Evolutionary conservation across 2,888 invertebrate species (phyloP), one percentile per base, ranked within the genome.

Genomic region (Neoitamus cyanurus): DNA sequence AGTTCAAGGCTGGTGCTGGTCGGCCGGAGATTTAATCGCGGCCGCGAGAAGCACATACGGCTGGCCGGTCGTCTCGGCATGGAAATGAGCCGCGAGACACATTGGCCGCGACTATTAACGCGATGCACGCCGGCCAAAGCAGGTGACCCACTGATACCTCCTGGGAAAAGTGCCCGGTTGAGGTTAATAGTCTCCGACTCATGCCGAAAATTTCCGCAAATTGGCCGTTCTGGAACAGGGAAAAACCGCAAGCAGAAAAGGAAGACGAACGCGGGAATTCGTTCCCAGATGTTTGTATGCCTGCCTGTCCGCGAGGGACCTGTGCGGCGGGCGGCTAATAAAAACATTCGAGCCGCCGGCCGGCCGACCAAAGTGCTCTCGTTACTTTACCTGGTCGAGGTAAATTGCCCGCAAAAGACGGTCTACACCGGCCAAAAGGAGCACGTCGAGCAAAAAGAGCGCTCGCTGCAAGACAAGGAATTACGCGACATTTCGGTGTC

Each of bases 401-500:
- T 77, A 77, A 77, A 77, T 77, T 77, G 77, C 25, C 28, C 6
- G 25, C 25, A 15, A 42, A 42, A 77, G 46, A 77, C 25, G 77
- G 42, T 80, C 68, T 30, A 9, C 48, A 58, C 9, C 58, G 58
- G 58, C 58, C 15, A 58, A 58, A 83, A 69, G 36, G 69, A 34
- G 25, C 20, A 83, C 30, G 15, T 25, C 6, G 31, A 83, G 42
- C 36, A 83, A 83, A 68, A 80, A 58, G 25, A 58, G 36, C 48
- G 80, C 28, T 58, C 48, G 80, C 28, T 34, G 68, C 31, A 15
- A 34, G 58, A 80, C 80, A 80, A 80, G 80, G 48, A 83, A 83
- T 72, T 83, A 83, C 83, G 83, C 83, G 83, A 83, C 83, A n/a
- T 75, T 78, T 72, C 78, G 78, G 85, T 85, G 85, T 85, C 83